A percentile compares a stretch with the other conserved stretches of the same genome.
phyloP scores from a whole-genome alignment of 1,140 invertebrate species.

The Bathynomus jamesi region DNA sequence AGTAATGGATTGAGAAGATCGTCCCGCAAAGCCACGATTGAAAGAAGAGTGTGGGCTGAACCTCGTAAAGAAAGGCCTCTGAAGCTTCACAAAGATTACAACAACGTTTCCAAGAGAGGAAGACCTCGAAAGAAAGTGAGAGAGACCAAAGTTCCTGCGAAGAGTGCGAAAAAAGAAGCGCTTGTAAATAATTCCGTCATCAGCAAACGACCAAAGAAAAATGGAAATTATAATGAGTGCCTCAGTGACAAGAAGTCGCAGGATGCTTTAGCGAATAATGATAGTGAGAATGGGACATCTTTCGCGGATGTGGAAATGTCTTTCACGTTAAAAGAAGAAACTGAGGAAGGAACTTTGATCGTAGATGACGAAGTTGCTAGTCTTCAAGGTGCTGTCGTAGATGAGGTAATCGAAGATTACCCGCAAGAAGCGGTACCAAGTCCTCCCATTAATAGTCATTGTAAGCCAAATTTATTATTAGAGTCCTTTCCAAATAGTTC shows the following conservation, averaged over 20 bases:
- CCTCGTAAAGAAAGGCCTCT: not conserved
- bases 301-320: no score
- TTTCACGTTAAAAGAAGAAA: no score
- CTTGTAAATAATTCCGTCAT: not conserved
- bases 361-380: not conserved
- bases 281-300: no score
- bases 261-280: not conserved
- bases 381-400: not conserved
- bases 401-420: not conserved
- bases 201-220: not conserved
- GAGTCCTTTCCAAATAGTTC: no score
- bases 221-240: not conserved
- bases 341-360: not conserved
- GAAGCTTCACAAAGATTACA: not conserved
- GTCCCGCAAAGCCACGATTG: not conserved
- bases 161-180: not conserved
- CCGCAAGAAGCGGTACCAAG: not conserved
- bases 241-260: not conserved
- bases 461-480: no score
- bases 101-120: not conserved
- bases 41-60: not conserved
- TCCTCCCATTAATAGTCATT: not conserved
- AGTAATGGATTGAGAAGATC: not conserved
- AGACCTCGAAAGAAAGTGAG: not conserved
- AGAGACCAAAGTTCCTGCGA: not conserved